These are phyloP conservation scores for Drosophila sordidula DNA, from an alignment of 2,888 invertebrate species.

Conservation along the genomic window DNA sequence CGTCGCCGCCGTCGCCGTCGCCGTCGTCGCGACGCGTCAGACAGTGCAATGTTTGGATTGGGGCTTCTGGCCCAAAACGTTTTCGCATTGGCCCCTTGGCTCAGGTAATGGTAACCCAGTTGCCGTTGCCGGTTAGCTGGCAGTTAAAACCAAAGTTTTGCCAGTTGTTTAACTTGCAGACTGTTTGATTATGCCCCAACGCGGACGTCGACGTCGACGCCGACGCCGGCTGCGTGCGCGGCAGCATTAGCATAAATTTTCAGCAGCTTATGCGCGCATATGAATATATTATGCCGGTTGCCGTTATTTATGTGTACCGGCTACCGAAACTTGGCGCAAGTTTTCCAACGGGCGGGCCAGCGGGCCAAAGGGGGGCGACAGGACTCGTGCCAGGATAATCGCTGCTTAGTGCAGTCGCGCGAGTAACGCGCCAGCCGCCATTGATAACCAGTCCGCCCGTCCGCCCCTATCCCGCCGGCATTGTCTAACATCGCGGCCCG, in stretches of 20 bases:
- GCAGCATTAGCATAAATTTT: slow-evolving; percentile 73
- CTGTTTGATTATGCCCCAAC: slow-evolving; percentile 47
- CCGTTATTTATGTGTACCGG: slow-evolving; percentile 65
- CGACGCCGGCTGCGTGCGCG: slow-evolving; percentile 11
- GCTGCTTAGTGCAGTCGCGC: slow-evolving; percentile 79
- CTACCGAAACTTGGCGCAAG: slow-evolving; percentile 57
- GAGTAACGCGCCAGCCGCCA: slow-evolving; percentile 54
- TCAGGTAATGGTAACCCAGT: slow-evolving; percentile 2
- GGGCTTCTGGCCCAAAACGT: not conserved
- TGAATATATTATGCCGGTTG: slow-evolving; percentile 67
- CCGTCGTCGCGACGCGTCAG: not conserved
- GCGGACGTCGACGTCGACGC: not conserved
- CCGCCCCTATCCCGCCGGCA: not conserved
- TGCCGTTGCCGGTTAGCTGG: not conserved
- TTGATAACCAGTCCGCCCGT: slow-evolving; percentile 44
- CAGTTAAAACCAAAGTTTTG: slow-evolving; percentile 27
- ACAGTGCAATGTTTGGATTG: slow-evolving; percentile 2
- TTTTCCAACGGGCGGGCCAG: slow-evolving; percentile 18
- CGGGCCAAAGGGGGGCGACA: slow-evolving; percentile 7
- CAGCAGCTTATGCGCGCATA: slow-evolving; percentile 68
- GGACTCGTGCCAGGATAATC: slow-evolving; percentile 70
- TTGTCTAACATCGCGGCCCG: not conserved
- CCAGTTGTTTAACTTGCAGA: slow-evolving; percentile 35
- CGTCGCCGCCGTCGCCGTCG: not conserved
- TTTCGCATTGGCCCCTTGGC: slow-evolving; percentile 3